Conservation (phyloP, 2,888 invertebrate species). For the Odontomyia ornata region DNA sequence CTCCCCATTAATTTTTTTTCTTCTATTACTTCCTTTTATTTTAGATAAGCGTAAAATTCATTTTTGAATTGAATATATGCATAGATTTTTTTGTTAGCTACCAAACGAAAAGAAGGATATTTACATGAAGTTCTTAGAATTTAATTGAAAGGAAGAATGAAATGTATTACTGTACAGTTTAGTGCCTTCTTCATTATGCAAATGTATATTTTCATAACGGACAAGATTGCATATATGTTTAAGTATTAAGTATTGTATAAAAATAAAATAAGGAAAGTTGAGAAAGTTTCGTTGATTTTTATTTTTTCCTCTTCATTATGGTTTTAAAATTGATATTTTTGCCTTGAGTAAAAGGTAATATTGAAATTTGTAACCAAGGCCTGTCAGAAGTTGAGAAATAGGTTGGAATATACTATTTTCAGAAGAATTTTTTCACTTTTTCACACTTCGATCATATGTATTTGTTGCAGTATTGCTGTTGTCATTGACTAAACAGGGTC, state of each 20-base stretch:
- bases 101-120: neutral
- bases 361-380: too few species aligned
- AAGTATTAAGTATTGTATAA: slow-evolving; percentile 21
- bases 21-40: neutral
- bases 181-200: slow-evolving; percentile 33
- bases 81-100: neutral
- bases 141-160: neutral
- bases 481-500: too few species aligned
- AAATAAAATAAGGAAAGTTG: slow-evolving; percentile 2
- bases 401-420: too few species aligned
- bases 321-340: too few species aligned
- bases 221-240: slow-evolving; percentile 31
- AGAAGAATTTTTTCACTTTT: too few species aligned
- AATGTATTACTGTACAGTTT: slow-evolving; percentile 32
- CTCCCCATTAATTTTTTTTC: slow-evolving; percentile 1
- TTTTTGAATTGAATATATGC: slow-evolving; percentile 31
- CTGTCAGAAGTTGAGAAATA: too few species aligned
- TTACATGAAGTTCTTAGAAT: neutral
- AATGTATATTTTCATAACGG: slow-evolving; percentile 36
- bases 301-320: too few species aligned
- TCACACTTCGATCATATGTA: too few species aligned
- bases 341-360: too few species aligned
- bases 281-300: neutral
- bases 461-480: too few species aligned
- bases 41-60: slow-evolving; percentile 22